Evolutionary conservation across 2,888 invertebrate species (phyloP).

Genomic region (Platypus cylindrus): DNA sequence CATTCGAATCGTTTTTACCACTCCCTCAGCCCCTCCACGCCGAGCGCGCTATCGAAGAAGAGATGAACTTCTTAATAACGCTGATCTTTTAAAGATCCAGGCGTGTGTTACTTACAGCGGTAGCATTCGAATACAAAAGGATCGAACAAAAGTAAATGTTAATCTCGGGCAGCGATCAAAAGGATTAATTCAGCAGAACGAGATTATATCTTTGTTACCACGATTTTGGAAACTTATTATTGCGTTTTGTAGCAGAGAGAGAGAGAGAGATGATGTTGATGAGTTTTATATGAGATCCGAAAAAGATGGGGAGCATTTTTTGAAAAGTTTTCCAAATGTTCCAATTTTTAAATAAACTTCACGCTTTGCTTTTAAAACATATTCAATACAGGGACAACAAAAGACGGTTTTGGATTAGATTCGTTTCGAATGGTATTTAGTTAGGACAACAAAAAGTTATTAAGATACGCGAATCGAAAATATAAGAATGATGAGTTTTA

Average conservation of each 20-base stretch:
- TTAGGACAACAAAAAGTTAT: too few species aligned
- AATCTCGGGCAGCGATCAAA: constrained; percentile 24
- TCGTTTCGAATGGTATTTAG: too few species aligned
- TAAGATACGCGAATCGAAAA: too few species aligned
- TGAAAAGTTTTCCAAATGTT: too few species aligned
- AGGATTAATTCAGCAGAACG: constrained; percentile 26
- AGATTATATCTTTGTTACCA: constrained; percentile 23
- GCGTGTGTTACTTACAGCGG: constrained; percentile 31
- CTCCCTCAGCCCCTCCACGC: too few species aligned
- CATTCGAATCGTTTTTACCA: constrained; percentile 15
- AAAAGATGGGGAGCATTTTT: too few species aligned
- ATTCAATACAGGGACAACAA: too few species aligned
- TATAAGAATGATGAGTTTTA: too few species aligned
- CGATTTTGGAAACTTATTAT: constrained; percentile 6
- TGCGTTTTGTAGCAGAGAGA: background rate
- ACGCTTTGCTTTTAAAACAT: background rate
- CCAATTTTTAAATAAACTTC: background rate
- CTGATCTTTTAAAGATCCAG: constrained; percentile 32
- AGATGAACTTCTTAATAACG: constrained; percentile 27
- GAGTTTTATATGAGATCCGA: background rate
- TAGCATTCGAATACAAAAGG: constrained; percentile 26
- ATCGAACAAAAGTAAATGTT: constrained; percentile 28
- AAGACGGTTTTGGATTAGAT: too few species aligned
- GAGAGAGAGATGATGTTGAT: too few species aligned
- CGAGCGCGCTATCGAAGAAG: too few species aligned